Conservation (phyloP, 2,797 vertebrate species). For the Anas bahamensis region DNA sequence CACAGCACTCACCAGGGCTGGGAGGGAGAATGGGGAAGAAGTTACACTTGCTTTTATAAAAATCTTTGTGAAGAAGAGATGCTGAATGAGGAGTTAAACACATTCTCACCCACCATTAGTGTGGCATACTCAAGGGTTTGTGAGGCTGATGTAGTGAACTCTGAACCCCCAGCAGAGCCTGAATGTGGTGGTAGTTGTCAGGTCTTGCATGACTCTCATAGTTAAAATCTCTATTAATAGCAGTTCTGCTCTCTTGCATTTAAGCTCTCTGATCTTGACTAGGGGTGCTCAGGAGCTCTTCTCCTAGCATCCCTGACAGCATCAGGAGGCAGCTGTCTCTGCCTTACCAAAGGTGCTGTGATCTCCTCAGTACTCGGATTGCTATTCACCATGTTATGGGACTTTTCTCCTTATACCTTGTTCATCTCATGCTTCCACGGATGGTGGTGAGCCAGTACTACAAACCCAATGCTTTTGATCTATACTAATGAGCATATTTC, state of each 20-base stretch:
- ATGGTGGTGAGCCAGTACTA: conserved; percentile 10
- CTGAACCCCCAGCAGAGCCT: not conserved
- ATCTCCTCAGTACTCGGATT: not conserved
- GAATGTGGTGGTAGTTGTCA: not conserved
- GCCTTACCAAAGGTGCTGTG: not conserved
- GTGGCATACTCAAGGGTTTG: not conserved
- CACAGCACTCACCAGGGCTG: not conserved
- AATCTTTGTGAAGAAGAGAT: not conserved
- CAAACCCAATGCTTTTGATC: not conserved
- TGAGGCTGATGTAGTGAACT: not conserved
- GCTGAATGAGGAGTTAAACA: not conserved
- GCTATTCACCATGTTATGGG: not conserved
- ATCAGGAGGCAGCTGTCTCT: not conserved
- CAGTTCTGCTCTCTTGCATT: not conserved
- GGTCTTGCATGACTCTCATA: not conserved
- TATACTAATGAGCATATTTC: conserved; percentile 70
- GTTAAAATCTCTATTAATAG: not conserved
- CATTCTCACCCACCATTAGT: not conserved
- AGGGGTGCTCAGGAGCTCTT: not conserved
- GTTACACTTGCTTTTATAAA: not conserved
- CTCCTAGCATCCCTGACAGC: not conserved
- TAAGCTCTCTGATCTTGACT: not conserved
- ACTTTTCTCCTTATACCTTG: not conserved
- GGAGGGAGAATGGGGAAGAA: not conserved
- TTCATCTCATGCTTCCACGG: not conserved